Conservation (phyloP, 2,888 invertebrate genomes). For the Chrysolina americana region DNA sequence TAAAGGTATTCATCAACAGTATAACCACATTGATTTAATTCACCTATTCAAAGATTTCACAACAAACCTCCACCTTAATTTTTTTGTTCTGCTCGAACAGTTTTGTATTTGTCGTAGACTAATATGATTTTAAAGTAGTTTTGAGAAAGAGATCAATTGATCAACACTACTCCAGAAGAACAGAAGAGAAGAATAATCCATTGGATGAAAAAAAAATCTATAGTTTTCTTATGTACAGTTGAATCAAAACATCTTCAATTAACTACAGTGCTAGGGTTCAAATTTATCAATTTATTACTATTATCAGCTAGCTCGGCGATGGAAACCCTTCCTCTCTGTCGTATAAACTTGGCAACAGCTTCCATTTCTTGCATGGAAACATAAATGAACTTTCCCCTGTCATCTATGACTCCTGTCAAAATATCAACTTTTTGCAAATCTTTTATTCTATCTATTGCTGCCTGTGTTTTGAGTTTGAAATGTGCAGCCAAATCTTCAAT, state of each 20-base stretch:
- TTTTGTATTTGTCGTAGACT: too few relatives aligned
- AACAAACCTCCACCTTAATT: too few relatives aligned
- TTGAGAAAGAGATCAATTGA: neutral
- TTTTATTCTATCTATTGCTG: slow-evolving; percentile 88
- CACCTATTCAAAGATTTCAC: too few relatives aligned
- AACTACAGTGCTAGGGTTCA: slow-evolving; percentile 72
- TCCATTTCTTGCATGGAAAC: slow-evolving; percentile 92
- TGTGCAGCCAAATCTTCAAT: slow-evolving; percentile 94
- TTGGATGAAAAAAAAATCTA: neutral
- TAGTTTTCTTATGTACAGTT: slow-evolving; percentile 1
- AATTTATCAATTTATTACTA: slow-evolving; percentile 92
- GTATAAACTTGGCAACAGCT: slow-evolving; percentile 95
- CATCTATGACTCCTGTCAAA: slow-evolving; percentile 97
- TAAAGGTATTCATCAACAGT: too few relatives aligned
- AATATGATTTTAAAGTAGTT: neutral
- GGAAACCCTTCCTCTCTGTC: slow-evolving; percentile 93
- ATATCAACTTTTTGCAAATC: slow-evolving; percentile 86
- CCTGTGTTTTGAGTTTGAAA: slow-evolving; percentile 93
- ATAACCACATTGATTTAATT: too few relatives aligned
- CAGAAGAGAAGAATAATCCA: neutral
- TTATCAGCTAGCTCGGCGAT: slow-evolving; percentile 94
- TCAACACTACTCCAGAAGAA: neutral
- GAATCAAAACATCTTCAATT: slow-evolving; percentile 20
- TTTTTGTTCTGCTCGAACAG: too few relatives aligned
- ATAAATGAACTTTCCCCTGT: slow-evolving; percentile 98